Evolutionary conservation across 2,113 vertebrate species (phyloP), one percentile per base, ranked within the genome.

Genomic region (Crypturellus undulatus): DNA sequence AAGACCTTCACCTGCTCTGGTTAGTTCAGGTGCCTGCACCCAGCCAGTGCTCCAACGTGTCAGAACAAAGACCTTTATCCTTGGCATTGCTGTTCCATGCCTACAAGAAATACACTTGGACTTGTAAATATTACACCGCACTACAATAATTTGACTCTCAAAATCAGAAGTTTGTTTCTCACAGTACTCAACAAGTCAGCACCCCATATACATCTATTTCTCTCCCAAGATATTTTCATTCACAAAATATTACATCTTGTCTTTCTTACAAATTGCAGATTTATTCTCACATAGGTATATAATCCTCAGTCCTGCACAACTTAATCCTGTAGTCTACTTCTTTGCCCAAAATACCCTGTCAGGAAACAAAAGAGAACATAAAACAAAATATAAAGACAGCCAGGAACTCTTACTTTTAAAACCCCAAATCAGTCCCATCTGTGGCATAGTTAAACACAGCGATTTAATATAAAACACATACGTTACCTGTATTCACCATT

Each of bases 391-490:
- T 75, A 96, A 94, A 87, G 91, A 93, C 92, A 97, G 56, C 17
- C 24, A 83, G 79, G 76, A 96, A 94, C 43, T n/a, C 67, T 82
- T 90, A 83, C 65, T 88, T 93, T 96, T 86, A 94, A 94, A 94
- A 52, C 34, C 80, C 63, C 70, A 96, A 97, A 98, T 97, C 89
- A 95, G 49, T 87, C 51, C 96, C 97, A 97, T 97, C 90, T 98
- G 96, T 86, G 68, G 47, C 49, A 88, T n/a, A 18, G 49, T 36
- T 94, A 60, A 71, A 93, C 25, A 90, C 42, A 87, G 43, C 16
- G 49, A 38, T 84, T 69, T 96, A 96, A 96, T 97, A 89, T 38
- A 94, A 95, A 97, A 58, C 77, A 92, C 60, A 89, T 9, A 15
- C 45, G 54, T 42, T 89, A 56, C 62, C n/a, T 49, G 54, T 34